Evolutionary conservation across 2,888 invertebrate genomes (phyloP).

Genomic region (Leptarthrus brevirostris): DNA sequence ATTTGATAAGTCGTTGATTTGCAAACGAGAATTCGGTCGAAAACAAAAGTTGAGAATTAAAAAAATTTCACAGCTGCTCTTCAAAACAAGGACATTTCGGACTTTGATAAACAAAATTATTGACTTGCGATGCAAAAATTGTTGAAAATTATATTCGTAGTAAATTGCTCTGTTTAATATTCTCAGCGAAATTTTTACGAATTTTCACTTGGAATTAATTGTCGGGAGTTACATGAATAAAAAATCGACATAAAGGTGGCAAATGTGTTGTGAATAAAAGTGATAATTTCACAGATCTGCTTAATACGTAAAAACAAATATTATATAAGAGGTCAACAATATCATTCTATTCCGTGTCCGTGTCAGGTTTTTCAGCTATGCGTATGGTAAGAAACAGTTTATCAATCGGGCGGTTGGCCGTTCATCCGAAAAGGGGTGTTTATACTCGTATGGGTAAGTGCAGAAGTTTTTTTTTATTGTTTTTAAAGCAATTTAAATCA

Average conservation of each 20-base stretch:
- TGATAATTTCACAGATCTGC: not conserved
- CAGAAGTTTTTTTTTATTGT: no score
- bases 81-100: not conserved
- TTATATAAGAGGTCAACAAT: constrained; percentile 34
- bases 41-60: constrained; percentile 22
- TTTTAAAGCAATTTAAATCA: no score
- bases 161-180: not conserved
- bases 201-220: not conserved
- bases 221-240: not conserved
- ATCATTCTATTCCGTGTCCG: not conserved
- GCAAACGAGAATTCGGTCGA: not conserved
- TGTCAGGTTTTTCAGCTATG: not conserved
- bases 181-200: no score
- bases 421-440: constrained; percentile 12
- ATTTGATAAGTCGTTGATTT: constrained; percentile 3
- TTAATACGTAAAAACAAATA: constrained; percentile 19
- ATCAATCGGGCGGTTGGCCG: constrained; percentile 29
- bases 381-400: constrained; percentile 30
- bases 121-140: not conserved
- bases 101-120: not conserved
- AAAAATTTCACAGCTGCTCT: not conserved
- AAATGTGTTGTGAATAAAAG: constrained; percentile 10
- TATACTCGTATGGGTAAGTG: constrained; percentile 40
- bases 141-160: not conserved
- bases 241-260: not conserved